These are phyloP conservation scores for Pseudotriccus pelzelni DNA, from an alignment of 2,797 vertebrate species.

Conservation along the genomic window DNA sequence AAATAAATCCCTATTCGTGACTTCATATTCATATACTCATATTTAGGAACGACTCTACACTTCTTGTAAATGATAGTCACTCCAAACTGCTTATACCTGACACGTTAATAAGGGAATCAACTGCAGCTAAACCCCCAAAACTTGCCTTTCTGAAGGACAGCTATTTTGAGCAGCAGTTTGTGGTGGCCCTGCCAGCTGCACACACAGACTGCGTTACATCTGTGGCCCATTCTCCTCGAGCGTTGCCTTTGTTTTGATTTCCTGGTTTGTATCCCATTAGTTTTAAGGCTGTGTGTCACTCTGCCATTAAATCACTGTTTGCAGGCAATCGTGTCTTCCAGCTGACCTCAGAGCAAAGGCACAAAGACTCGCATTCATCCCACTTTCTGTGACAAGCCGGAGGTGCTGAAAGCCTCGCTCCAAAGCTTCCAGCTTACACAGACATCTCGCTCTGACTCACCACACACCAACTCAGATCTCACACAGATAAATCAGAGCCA, in stretches of 20 bases:
- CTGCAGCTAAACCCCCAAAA: background rate
- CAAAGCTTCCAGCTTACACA: background rate
- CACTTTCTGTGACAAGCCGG: background rate
- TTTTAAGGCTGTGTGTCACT: constrained; percentile 43
- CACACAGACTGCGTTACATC: constrained; percentile 37
- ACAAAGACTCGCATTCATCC: background rate
- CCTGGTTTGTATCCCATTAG: constrained; percentile 51
- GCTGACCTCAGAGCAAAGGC: constrained; percentile 31
- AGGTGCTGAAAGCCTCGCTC: background rate
- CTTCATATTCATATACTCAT: background rate
- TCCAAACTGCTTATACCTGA: background rate
- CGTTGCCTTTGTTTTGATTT: constrained; percentile 38
- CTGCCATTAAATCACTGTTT: constrained; percentile 50
- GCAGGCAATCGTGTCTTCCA: constrained; percentile 29
- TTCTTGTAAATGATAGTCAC: background rate
- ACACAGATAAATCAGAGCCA: background rate
- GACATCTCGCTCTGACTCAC: background rate
- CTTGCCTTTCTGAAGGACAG: constrained; percentile 50
- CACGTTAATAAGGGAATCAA: background rate
- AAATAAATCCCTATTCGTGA: background rate
- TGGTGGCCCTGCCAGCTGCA: constrained; percentile 18
- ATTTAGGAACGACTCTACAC: background rate
- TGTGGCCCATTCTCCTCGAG: constrained; percentile 29
- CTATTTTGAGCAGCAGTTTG: constrained; percentile 10
- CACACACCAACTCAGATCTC: background rate